Evolutionary conservation across 2,888 invertebrate species (phyloP).

Genomic region (Pyrocoelia pectoralis): DNA sequence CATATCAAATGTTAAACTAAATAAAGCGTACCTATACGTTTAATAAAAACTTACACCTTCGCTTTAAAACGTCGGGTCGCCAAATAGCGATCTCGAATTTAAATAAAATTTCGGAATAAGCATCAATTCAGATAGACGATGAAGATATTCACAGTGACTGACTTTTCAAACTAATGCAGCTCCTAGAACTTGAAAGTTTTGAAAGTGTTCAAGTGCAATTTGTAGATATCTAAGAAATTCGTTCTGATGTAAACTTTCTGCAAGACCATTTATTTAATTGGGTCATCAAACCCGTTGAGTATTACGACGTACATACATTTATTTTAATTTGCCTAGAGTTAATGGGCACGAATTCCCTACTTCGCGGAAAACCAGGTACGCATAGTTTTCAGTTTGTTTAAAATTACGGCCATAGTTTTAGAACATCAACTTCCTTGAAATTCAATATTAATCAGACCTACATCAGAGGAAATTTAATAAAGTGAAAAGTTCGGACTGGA

Average conservation of each 20-base stretch:
- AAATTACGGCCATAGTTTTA: constrained; percentile 52
- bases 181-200: constrained; percentile 29
- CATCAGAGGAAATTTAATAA: constrained; percentile 45
- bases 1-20: too few species aligned
- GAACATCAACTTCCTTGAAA: constrained; percentile 49
- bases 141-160: constrained; percentile 18
- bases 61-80: background rate
- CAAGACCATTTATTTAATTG: constrained; percentile 41
- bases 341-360: constrained; percentile 37
- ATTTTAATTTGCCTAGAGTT: constrained; percentile 36
- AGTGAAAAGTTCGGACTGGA: constrained; percentile 38
- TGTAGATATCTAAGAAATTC: constrained; percentile 31
- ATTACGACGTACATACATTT: constrained; percentile 40
- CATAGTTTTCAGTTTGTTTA: constrained; percentile 49
- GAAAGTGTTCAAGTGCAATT: constrained; percentile 29
- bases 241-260: constrained; percentile 31
- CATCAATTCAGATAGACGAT: background rate
- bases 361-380: constrained; percentile 43
- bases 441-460: constrained; percentile 53
- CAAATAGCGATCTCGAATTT: background rate
- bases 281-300: constrained; percentile 39
- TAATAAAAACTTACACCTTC: too few species aligned
- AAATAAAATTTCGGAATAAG: background rate
- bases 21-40: too few species aligned
- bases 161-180: constrained; percentile 22